A percentile compares a stretch with the other conserved stretches of the same genome.
These are phyloP conservation scores for Coptodon bakossiorum DNA, from an alignment of 2,113 vertebrate species.

Conservation along the genomic window DNA sequence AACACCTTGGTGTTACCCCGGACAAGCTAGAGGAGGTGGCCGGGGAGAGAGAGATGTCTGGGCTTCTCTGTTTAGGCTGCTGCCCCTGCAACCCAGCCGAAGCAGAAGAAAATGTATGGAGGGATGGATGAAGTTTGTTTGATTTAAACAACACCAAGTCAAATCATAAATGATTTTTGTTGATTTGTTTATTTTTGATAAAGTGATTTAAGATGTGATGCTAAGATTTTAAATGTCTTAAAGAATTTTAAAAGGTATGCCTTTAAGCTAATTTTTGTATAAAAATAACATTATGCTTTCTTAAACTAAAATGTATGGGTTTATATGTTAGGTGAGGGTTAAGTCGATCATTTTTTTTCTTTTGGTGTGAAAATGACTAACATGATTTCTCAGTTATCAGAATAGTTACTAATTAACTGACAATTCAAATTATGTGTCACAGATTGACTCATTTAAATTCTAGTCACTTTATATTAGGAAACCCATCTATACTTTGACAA, in stretches of 20 bases:
- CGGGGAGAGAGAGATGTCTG: background rate
- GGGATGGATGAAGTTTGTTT: background rate
- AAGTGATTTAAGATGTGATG: background rate
- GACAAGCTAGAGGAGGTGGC: background rate
- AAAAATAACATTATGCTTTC: background rate
- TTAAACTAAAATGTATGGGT: background rate
- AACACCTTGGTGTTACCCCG: background rate
- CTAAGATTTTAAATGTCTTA: background rate
- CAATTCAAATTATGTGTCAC: background rate
- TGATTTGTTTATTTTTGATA: background rate
- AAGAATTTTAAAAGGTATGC: rapidly evolving
- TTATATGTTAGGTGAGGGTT: background rate
- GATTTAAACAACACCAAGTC: background rate
- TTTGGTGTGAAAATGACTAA: background rate
- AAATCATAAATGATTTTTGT: background rate
- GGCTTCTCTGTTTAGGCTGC: background rate
- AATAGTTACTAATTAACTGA: background rate
- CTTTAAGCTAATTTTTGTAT: background rate
- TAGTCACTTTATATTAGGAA: background rate
- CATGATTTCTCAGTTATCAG: background rate
- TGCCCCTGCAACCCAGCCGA: background rate
- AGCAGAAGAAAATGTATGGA: background rate
- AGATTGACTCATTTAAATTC: rapidly evolving
- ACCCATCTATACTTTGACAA: background rate
- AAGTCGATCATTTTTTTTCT: background rate